Conservation (phyloP, 2,797 vertebrate genomes). For the Parauchenoglanis ngamensis region DNA sequence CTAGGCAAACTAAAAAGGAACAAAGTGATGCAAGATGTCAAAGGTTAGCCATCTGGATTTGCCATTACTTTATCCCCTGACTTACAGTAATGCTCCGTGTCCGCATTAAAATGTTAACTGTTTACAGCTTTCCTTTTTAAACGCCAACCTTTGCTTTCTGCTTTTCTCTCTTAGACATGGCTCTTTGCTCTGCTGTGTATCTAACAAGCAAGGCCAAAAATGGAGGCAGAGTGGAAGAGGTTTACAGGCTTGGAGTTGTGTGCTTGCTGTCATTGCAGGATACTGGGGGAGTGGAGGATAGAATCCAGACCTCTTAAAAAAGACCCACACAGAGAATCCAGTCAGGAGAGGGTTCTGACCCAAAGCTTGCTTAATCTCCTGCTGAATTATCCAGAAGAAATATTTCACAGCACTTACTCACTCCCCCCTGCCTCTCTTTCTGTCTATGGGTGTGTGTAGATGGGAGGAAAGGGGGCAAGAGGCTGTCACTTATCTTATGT, state of each 20-base stretch:
- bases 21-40: constrained; percentile 34
- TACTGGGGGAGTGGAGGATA: constrained; percentile 47
- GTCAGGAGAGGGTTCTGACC: constrained; percentile 51
- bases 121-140: constrained; percentile 48
- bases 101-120: constrained; percentile 37
- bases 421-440: constrained; percentile 6
- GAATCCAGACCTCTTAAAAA: constrained; percentile 59
- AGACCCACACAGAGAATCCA: constrained; percentile 51
- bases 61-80: constrained; percentile 40
- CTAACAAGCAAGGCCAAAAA: constrained; percentile 53
- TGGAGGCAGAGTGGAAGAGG: constrained; percentile 46
- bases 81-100: constrained; percentile 42
- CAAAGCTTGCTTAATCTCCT: constrained; percentile 54
- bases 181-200: constrained; percentile 50
- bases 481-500: constrained; percentile 56
- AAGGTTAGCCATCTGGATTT: constrained; percentile 55
- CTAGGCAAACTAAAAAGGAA: constrained; percentile 30
- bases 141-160: constrained; percentile 28
- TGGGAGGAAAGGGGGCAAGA: constrained; percentile 40
- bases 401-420: constrained; percentile 40
- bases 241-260: constrained; percentile 47
- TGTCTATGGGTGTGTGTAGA: constrained; percentile 25
- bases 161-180: constrained; percentile 35
- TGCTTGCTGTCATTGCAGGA: constrained; percentile 40
- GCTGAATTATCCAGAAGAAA: constrained; percentile 54